These are phyloP conservation scores for Copidosoma floridanum DNA, from an alignment of 1,140 invertebrate species.

Conservation along the genomic window DNA sequence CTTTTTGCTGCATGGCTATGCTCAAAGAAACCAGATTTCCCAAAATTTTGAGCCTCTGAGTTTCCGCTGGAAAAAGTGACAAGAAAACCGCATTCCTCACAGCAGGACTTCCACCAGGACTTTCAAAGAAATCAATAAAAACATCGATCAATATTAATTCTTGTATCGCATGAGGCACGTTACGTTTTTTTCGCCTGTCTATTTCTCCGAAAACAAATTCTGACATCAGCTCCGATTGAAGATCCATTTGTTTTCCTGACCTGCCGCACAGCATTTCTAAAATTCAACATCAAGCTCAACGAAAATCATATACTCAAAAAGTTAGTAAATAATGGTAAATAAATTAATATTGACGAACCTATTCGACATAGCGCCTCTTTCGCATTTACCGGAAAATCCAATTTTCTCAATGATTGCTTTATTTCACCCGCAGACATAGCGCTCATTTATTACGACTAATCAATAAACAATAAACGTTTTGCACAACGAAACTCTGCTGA, in stretches of 20 bases:
- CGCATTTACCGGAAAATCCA: slow-evolving; percentile 66
- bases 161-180: slow-evolving; percentile 61
- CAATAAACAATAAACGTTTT: no score
- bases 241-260: slow-evolving; percentile 60
- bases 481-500: no score
- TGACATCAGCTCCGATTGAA: slow-evolving; percentile 74
- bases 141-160: slow-evolving; percentile 76
- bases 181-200: slow-evolving; percentile 64
- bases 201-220: slow-evolving; percentile 81
- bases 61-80: slow-evolving; percentile 70
- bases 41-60: slow-evolving; percentile 67
- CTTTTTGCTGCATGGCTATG: slow-evolving; percentile 70
- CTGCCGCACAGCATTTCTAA: slow-evolving; percentile 54
- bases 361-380: slow-evolving; percentile 64
- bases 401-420: slow-evolving; percentile 57
- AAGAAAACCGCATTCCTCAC: slow-evolving; percentile 78
- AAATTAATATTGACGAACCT: slow-evolving; percentile 50
- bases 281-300: slow-evolving; percentile 26
- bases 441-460: no score
- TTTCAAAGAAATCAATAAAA: slow-evolving; percentile 71
- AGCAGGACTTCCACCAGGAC: slow-evolving; percentile 65
- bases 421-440: slow-evolving; percentile 50
- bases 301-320: neutral
- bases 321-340: neutral
- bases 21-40: slow-evolving; percentile 76